Evolutionary conservation across 2,888 invertebrate species (phyloP), one percentile per base, ranked within the genome.

Genomic region (Lithophane leautieri): DNA sequence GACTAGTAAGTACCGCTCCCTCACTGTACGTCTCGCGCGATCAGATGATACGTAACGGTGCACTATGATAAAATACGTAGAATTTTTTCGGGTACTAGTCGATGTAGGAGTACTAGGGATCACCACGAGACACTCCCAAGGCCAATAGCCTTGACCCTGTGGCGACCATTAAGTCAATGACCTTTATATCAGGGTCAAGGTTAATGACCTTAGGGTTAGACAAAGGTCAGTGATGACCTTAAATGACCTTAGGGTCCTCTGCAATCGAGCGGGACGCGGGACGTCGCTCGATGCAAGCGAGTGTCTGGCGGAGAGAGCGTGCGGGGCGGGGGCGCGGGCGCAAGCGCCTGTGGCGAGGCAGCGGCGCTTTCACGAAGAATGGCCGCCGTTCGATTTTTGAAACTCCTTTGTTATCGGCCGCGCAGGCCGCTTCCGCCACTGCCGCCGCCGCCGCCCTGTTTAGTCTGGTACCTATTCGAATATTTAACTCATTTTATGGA

Each of bases 321-420:
- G 70, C 12, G 47, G 40, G 70, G 65, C 22, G 54, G 34, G 52
- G 54, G 74, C 66, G 75, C 47, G 7, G 67, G 78, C 22, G 58
- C 78, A 40, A 28, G 56, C 22, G 9, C 56, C 44, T 34, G 44
- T 25, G 19, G 8, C 12, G 69, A n/a, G 19, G 19, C 22, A 40
- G 40, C 44, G 25, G 16, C 28, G 7, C 56, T 76, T n/a, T 7
- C 42, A 11, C 50, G 47, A 78, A 34, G 50, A 34, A 16, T 58
- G 11, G 50, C 69, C 28, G 14, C 19, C n/a, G 34, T 50, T 50
- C 56, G 28, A 58, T 42, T 58, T 69, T 42, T 58, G 78, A 75
- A 68, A 75, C 40, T 42, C 22, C 78, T 78, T 68, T 78, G 58
- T 78, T 22, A 28, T 22, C n/a, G 58, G 19, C 47, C 42, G n/a